phyloP scores from a whole-genome alignment of 2,797 vertebrate genomes.

The Sarcophilus harrisii region DNA sequence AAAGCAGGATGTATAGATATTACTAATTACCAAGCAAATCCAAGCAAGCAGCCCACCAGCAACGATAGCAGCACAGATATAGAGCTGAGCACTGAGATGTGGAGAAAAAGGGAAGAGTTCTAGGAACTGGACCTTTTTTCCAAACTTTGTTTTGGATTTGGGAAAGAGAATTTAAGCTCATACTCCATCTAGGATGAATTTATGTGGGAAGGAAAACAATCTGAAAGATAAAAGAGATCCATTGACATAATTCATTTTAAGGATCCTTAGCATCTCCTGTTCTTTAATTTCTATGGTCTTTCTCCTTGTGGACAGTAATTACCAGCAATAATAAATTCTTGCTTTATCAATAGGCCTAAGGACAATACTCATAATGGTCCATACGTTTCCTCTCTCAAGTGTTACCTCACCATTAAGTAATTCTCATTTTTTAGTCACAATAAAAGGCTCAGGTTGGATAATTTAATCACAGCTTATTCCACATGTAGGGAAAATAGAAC shows the following conservation, averaged over 20 bases:
- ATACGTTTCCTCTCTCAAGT: conserved; percentile 16
- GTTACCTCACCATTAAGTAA: conserved; percentile 30
- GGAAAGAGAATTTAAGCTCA: conserved; percentile 17
- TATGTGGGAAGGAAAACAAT: background rate
- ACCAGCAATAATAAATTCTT: background rate
- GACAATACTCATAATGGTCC: conserved; percentile 15
- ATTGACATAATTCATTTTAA: background rate
- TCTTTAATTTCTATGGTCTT: background rate
- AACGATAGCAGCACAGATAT: background rate
- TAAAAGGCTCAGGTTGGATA: conserved; percentile 34
- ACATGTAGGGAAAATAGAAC: conserved; percentile 23
- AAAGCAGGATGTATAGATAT: background rate
- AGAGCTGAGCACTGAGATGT: background rate
- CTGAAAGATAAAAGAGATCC: conserved; percentile 36
- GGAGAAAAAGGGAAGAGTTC: background rate
- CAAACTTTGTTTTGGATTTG: background rate
- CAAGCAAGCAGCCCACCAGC: background rate
- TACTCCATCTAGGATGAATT: conserved; percentile 1
- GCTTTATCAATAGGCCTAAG: conserved; percentile 24
- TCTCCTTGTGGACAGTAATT: background rate
- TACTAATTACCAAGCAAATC: background rate
- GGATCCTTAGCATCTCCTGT: background rate
- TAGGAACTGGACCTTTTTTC: background rate
- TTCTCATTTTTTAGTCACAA: conserved; percentile 61
- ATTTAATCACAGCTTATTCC: conserved; percentile 50